These are phyloP conservation scores for Actenoides hombroni DNA, from an alignment of 2,113 vertebrate genomes.

Conservation along the genomic window DNA sequence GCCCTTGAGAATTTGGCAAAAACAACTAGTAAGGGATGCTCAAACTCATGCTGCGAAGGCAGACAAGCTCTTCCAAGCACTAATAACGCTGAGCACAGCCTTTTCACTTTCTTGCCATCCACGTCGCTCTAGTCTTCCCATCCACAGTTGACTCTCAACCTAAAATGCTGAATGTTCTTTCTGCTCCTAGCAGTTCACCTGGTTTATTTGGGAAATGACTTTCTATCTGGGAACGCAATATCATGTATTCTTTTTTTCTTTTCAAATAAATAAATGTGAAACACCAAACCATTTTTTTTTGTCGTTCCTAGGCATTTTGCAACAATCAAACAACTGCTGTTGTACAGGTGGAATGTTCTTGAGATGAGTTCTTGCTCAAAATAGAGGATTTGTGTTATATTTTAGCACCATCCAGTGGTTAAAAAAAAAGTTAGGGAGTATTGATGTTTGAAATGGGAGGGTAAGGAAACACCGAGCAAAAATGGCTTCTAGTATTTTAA, in stretches of 20 bases:
- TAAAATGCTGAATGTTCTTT: background rate
- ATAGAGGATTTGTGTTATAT: background rate
- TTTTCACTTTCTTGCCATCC: background rate
- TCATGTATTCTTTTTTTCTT: background rate
- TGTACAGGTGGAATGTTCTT: background rate
- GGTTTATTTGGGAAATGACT: background rate
- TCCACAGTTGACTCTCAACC: background rate
- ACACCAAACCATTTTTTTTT: background rate
- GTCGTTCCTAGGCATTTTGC: background rate
- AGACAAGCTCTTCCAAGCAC: background rate
- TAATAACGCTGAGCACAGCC: background rate
- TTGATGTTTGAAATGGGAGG: background rate
- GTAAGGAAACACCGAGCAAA: background rate
- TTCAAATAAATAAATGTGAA: background rate
- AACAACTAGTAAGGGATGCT: background rate
- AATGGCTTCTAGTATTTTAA: background rate
- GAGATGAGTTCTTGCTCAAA: background rate
- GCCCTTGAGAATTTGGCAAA: background rate
- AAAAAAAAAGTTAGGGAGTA: background rate
- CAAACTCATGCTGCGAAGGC: background rate
- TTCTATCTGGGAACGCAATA: background rate
- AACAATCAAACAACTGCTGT: background rate
- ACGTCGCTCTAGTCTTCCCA: background rate
- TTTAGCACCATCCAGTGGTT: constrained; percentile 55
- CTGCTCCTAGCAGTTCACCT: background rate